These are phyloP conservation scores for Himalopsyche kuldschensis DNA, from an alignment of 2,888 invertebrate species.

Conservation along the genomic window DNA sequence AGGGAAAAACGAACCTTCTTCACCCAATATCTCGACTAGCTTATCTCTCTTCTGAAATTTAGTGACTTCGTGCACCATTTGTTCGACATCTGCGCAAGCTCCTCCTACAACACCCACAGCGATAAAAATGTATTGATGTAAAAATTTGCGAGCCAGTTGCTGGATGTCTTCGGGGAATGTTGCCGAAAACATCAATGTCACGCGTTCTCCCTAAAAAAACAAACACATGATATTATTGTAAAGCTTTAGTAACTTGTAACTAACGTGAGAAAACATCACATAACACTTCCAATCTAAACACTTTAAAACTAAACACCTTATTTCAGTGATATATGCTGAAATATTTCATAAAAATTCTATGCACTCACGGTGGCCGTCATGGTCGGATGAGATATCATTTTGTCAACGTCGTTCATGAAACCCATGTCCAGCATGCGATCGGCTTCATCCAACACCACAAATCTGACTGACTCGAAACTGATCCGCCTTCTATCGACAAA, in stretches of 20 bases:
- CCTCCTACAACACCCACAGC: constrained; percentile 91
- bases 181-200: constrained; percentile 99
- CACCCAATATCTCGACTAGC: constrained; percentile 68
- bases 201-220: constrained; percentile 70
- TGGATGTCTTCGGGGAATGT: constrained; percentile 99
- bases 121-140: constrained; percentile 82
- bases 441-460: constrained; percentile 95
- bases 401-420: constrained; percentile 93
- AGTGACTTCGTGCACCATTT: constrained; percentile 70
- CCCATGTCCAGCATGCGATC: constrained; percentile 99
- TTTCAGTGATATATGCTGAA: too few relatives aligned
- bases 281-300: too few relatives aligned
- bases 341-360: neutral
- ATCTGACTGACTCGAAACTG: constrained; percentile 84
- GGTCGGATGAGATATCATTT: constrained; percentile 74
- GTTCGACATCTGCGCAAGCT: constrained; percentile 88
- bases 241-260: neutral
- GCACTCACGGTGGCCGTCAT: constrained; percentile 79
- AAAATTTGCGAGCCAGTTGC: constrained; percentile 74
- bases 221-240: constrained; percentile 14
- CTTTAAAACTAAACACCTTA: too few relatives aligned
- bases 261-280: too few relatives aligned
- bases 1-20: constrained; percentile 49
- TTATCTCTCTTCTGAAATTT: constrained; percentile 75
- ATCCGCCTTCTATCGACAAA: constrained; percentile 92